Percentiles rank a stretch among this genome's conserved stretches.
Conservation (phyloP, 2,113 vertebrate genomes). For the Galeopterus variegatus region DNA sequence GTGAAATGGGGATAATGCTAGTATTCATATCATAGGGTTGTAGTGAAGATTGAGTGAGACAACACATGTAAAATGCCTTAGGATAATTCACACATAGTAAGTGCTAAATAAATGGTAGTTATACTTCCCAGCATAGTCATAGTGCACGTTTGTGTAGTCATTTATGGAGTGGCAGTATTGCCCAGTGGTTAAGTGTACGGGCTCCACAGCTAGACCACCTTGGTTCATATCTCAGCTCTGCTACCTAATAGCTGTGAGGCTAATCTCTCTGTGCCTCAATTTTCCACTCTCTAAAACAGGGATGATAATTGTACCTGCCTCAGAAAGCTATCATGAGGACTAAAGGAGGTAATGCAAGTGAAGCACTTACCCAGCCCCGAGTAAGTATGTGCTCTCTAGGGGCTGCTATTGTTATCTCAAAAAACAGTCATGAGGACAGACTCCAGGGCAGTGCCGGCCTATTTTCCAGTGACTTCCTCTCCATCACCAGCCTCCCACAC, state of each 20-base stretch:
- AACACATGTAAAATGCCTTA: background rate
- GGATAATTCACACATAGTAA: background rate
- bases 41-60: background rate
- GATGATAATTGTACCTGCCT: background rate
- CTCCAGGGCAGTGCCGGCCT: background rate
- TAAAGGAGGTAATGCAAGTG: background rate
- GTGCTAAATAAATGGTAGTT: background rate
- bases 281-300: background rate
- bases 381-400: background rate
- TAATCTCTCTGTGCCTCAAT: background rate
- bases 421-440: background rate
- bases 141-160: fast-evolving
- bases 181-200: background rate
- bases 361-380: background rate
- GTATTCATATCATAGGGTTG: background rate
- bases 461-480: too few species aligned
- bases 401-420: background rate
- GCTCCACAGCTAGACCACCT: background rate
- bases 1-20: background rate
- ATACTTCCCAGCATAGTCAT: fast-evolving
- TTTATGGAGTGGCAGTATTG: background rate
- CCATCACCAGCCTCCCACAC: background rate
- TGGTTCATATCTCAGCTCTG: background rate
- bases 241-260: background rate
- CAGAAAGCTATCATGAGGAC: background rate